phyloP scores from a whole-genome alignment of 2,888 invertebrate species.

The Corbicula japonica region DNA sequence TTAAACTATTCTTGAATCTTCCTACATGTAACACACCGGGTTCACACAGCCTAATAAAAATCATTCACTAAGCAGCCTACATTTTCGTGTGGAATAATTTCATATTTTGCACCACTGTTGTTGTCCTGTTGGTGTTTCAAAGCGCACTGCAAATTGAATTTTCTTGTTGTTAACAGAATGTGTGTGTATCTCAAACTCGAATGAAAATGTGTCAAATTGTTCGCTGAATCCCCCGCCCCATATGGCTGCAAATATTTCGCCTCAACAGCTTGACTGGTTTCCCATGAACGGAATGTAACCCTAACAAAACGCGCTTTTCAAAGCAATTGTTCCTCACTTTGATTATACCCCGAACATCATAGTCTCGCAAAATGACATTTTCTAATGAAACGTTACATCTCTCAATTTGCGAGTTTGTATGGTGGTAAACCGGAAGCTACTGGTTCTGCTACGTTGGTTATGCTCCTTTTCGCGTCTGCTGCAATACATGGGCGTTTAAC shows the following conservation, averaged over 20 bases:
- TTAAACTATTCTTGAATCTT: too few relatives aligned
- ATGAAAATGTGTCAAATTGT: conserved; percentile 89
- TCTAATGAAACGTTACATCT: conserved; percentile 94
- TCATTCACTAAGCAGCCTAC: too few relatives aligned
- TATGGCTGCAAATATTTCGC: conserved; percentile 89
- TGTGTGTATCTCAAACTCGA: too few relatives aligned
- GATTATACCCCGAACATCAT: conserved; percentile 93
- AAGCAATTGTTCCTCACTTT: too few relatives aligned
- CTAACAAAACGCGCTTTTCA: too few relatives aligned
- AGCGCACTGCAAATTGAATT: too few relatives aligned
- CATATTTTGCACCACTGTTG: conserved; percentile 94
- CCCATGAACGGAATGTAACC: conserved; percentile 95
- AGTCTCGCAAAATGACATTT: conserved; percentile 96
- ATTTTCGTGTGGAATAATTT: too few relatives aligned
- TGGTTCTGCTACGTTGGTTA: conserved; percentile 91
- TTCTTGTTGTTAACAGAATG: too few relatives aligned
- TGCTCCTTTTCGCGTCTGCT: conserved; percentile 88
- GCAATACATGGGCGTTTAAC: too few relatives aligned
- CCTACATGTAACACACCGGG: too few relatives aligned
- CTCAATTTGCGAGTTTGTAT: conserved; percentile 90
- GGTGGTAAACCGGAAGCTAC: conserved; percentile 89
- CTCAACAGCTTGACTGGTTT: conserved; percentile 92
- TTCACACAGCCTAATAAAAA: too few relatives aligned
- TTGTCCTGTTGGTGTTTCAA: conserved; percentile 96
- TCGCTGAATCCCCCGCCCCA: conserved; percentile 78